Percentiles rank a stretch among this genome's conserved stretches.
Evolutionary conservation across 2,113 vertebrate species (phyloP).

Genomic region (Myotis davidii): DNA sequence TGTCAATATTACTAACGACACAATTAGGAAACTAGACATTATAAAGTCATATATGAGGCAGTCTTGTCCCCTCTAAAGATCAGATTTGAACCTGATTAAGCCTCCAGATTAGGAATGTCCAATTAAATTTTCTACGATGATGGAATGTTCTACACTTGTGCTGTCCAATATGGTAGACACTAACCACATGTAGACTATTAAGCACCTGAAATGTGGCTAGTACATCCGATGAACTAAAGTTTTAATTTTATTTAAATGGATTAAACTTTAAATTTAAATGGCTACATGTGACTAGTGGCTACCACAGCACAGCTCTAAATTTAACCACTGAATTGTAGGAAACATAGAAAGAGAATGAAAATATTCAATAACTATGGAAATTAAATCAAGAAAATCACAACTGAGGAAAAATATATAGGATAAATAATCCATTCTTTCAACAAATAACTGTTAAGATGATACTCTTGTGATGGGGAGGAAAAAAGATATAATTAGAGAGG

Average conservation of each 20-base stretch:
- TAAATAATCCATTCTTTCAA: neutral
- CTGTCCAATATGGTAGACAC: neutral
- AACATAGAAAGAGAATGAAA: neutral
- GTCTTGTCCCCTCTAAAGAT: neutral
- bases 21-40: neutral
- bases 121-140: neutral
- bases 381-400: neutral
- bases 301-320: neutral
- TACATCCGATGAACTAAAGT: neutral
- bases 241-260: constrained; percentile 15
- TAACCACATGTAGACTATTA: neutral
- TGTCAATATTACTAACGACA: neutral
- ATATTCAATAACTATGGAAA: constrained; percentile 9
- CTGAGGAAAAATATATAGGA: neutral
- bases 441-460: neutral
- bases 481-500: neutral
- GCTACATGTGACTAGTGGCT: neutral
- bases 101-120: neutral
- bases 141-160: neutral
- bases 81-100: neutral
- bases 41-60: neutral
- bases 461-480: neutral
- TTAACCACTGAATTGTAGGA: neutral
- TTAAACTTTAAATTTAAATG: constrained; percentile 29
- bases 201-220: neutral